A percentile compares a stretch with the other conserved stretches of the same genome.
Conservation (phyloP, 2,888 invertebrate species). For the Shargacucullia verbasci region DNA sequence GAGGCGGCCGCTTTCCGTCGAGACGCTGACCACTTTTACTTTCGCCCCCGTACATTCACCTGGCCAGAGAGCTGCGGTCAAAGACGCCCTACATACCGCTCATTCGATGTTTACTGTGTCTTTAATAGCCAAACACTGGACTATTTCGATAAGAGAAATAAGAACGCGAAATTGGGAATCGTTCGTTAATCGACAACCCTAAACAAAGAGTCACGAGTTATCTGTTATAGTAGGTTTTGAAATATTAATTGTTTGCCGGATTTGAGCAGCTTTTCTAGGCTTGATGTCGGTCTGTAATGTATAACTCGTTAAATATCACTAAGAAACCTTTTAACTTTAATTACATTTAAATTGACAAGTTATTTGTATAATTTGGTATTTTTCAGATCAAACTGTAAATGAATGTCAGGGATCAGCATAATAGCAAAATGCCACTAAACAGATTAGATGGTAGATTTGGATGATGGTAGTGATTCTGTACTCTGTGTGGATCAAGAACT, state of each 20-base stretch:
- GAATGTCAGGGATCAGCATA: slow-evolving; percentile 18
- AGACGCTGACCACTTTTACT: slow-evolving; percentile 81
- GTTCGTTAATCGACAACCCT: not conserved
- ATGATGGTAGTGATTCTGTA: no score
- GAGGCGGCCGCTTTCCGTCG: slow-evolving; percentile 68
- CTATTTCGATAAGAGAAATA: slow-evolving; percentile 31
- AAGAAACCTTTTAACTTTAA: slow-evolving; percentile 1
- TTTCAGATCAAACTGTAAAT: no score
- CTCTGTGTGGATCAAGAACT: no score
- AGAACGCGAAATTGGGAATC: slow-evolving; percentile 20
- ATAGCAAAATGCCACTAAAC: slow-evolving; percentile 13
- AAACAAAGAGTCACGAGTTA: slow-evolving; percentile 7
- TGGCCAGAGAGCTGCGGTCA: slow-evolving; percentile 65
- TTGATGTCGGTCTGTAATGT: slow-evolving; percentile 3
- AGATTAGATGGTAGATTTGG: not conserved
- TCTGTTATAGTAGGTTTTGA: slow-evolving; percentile 6
- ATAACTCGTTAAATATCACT: slow-evolving; percentile 1
- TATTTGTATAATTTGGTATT: no score
- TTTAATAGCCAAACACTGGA: slow-evolving; percentile 32
- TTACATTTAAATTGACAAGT: slow-evolving; percentile 4
- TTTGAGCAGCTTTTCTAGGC: not conserved
- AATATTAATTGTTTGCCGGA: slow-evolving; percentile 6
- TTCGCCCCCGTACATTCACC: slow-evolving; percentile 83
- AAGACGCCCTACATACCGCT: slow-evolving; percentile 71
- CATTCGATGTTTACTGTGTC: slow-evolving; percentile 59